Percentiles rank a stretch among this genome's conserved stretches.
phyloP scores from a whole-genome alignment of 2,113 vertebrate genomes.

The Arothron firmamentum region DNA sequence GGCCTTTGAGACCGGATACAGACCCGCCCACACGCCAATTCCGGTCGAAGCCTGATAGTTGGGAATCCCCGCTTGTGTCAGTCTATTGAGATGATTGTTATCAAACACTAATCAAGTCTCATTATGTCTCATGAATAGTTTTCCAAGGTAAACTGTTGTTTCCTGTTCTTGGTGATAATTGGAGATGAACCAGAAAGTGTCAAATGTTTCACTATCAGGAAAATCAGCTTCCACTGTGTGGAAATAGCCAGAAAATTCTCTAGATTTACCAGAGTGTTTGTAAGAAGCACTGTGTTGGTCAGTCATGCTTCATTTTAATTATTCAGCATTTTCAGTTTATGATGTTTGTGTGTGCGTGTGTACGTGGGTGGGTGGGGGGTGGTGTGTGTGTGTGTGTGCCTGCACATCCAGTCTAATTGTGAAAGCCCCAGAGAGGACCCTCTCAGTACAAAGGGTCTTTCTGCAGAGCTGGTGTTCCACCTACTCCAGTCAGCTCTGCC shows the following conservation, averaged over 20 bases:
- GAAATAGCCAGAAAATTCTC: no score
- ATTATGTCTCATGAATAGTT: no score
- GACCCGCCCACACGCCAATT: no score
- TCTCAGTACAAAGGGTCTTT: slow-evolving; percentile 56
- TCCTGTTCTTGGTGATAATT: no score
- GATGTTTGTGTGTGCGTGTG: background rate
- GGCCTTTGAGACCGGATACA: no score
- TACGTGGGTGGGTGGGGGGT: slow-evolving; percentile 2
- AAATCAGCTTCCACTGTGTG: no score
- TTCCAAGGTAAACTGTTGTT: no score
- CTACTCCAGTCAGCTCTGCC: slow-evolving; percentile 42
- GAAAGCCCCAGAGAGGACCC: slow-evolving; percentile 37
- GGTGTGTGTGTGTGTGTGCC: slow-evolving; percentile 10
- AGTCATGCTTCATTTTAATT: background rate
- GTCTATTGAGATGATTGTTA: background rate
- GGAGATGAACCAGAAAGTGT: no score
- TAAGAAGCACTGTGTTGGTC: background rate
- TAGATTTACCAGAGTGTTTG: no score
- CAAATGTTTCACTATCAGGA: no score
- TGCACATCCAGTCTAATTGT: slow-evolving; percentile 7
- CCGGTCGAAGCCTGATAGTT: no score
- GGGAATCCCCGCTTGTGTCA: background rate
- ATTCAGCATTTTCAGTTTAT: background rate
- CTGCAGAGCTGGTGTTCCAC: slow-evolving; percentile 36
- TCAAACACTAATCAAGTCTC: background rate